Evolutionary conservation across 2,113 vertebrate genomes (phyloP), one percentile per base, ranked within the genome.

Genomic region (Ancistrus triradiatus): DNA sequence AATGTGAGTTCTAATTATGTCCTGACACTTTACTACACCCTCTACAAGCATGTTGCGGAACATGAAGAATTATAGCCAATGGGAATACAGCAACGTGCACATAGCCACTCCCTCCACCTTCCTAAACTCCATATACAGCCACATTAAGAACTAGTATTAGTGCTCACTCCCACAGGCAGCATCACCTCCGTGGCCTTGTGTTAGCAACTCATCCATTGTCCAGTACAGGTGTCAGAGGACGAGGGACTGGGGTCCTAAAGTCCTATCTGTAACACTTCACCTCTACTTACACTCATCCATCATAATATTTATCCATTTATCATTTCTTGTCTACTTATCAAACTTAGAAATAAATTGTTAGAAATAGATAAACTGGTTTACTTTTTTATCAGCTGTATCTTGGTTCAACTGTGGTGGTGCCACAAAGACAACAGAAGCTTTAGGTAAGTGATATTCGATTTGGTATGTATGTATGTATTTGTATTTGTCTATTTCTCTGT

Each of bases 161-260:
- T 21, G 31, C 21, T 57, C n/a, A 46, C 1, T 24, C 19, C 18
- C 48, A 48, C 17, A 11, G 46, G 43, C 9, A 40, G 44, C 52
- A 40, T 17, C 53, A 66, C 43, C 53, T 49, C 53, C 17, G 64
- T 3, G 14, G 63, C 43, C 63, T 40, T 57, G 52, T 22, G 15
- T 57, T 58, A 63, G 51, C 67, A 63, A 22, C 44, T 40, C 67
- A 69, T 62, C 51, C 28, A 49, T 56, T 63, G 49, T 69, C 59
- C 22, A 46, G 49, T 2, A 24, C 63, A 69, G 18, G 56, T 60
- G 49, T 49, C 56, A 60, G 25, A 51, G 33, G 52, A 62, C 58
- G 46, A 49, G 18, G 21, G 22, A 53, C 51, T 40, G 33, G 6
- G 48, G 21, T 37, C 14, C 31, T 22, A 15, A 42, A n/a, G n/a